Evolutionary conservation across 2,888 invertebrate species (phyloP).

Genomic region (Ochropleura plecta): DNA sequence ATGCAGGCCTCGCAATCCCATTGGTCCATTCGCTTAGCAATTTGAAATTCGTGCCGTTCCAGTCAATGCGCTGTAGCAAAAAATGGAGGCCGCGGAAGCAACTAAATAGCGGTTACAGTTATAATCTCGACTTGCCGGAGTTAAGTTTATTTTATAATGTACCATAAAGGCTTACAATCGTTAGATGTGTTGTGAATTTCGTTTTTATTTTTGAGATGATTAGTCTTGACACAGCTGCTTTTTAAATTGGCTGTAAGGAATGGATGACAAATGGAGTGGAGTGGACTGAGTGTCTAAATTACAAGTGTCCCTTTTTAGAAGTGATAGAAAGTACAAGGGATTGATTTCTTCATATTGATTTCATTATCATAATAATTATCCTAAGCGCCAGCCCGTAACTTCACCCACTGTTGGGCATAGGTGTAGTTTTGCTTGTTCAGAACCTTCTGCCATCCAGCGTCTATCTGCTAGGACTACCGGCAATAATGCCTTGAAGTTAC

Average conservation of each 20-base stretch:
- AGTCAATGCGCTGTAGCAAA: slow-evolving; percentile 81
- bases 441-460: too few species aligned
- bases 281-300: not conserved
- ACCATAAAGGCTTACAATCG: slow-evolving; percentile 34
- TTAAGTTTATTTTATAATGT: slow-evolving; percentile 42
- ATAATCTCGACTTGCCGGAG: slow-evolving; percentile 50
- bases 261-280: not conserved
- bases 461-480: not conserved
- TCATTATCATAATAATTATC: too few species aligned
- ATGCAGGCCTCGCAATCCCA: slow-evolving; percentile 74
- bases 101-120: slow-evolving; percentile 61
- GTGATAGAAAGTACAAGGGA: not conserved
- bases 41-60: slow-evolving; percentile 82
- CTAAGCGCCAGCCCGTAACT: not conserved
- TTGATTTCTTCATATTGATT: not conserved
- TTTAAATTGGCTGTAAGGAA: not conserved
- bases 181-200: not conserved
- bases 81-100: slow-evolving; percentile 67
- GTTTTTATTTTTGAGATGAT: slow-evolving; percentile 1
- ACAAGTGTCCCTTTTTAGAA: not conserved
- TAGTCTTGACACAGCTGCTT: not conserved
- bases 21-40: slow-evolving; percentile 75
- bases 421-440: not conserved
- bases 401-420: not conserved
- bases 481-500: not conserved